Evolutionary conservation across 2,888 invertebrate species (phyloP).

Genomic region (Eulithis prunata): DNA sequence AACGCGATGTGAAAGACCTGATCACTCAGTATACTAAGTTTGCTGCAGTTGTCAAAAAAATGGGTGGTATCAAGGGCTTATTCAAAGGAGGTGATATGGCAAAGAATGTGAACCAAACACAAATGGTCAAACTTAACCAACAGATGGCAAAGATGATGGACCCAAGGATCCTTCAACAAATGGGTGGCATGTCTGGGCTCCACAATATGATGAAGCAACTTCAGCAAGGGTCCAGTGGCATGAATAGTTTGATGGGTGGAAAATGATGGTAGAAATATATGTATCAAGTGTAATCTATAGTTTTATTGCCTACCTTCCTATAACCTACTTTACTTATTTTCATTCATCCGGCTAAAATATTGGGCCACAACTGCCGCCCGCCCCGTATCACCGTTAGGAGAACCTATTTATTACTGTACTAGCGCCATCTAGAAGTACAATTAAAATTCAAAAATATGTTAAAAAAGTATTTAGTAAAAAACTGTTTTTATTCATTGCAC

Average conservation of each 20-base stretch:
- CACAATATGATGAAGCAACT: slow-evolving; percentile 99
- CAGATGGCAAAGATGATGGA: slow-evolving; percentile 99
- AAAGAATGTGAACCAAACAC: slow-evolving; percentile 98
- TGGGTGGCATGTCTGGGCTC: slow-evolving; percentile 98
- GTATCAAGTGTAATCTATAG: slow-evolving; percentile 35
- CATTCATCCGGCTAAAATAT: no score
- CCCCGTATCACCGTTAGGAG: no score
- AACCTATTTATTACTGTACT: no score
- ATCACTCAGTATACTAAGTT: slow-evolving; percentile 99
- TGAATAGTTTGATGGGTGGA: slow-evolving; percentile 86
- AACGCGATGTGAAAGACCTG: slow-evolving; percentile 98
- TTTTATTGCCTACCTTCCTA: slow-evolving; percentile 4
- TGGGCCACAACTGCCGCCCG: no score
- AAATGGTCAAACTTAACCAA: slow-evolving; percentile 99
- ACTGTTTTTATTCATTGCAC: no score
- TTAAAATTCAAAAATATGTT: no score
- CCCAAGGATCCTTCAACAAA: slow-evolving; percentile 97
- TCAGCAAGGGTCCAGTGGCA: slow-evolving; percentile 86
- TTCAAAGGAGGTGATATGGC: slow-evolving; percentile 99
- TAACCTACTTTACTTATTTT: not conserved
- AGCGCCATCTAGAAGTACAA: no score
- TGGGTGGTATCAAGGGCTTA: slow-evolving; percentile 99
- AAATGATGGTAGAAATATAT: slow-evolving; percentile 67
- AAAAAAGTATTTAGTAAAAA: no score
- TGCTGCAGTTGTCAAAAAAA: slow-evolving; percentile 99